Evolutionary conservation across 2,113 vertebrate species (phyloP).

Genomic region (Shinisaurus crocodilurus): DNA sequence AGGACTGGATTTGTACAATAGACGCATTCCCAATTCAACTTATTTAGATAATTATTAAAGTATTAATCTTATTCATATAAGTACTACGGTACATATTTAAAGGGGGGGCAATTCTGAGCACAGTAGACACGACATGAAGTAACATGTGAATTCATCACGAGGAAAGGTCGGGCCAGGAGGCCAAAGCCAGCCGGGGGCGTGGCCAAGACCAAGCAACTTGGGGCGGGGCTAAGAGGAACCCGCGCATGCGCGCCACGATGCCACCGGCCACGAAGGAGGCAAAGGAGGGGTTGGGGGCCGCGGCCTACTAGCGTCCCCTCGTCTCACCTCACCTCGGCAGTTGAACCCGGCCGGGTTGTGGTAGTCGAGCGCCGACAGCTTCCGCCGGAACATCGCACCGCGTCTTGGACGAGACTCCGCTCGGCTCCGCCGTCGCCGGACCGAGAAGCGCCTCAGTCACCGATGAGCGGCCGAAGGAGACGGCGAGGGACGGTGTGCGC

Average conservation of each 20-base stretch:
- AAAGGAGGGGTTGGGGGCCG: background rate
- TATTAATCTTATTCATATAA: too few relatives aligned
- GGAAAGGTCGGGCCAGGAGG: background rate
- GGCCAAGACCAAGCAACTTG: background rate
- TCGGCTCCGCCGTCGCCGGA: background rate
- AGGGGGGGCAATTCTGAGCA: too few relatives aligned
- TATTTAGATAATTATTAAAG: too few relatives aligned
- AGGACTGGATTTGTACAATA: too few relatives aligned
- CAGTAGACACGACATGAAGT: background rate
- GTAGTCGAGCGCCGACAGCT: slow-evolving; percentile 36
- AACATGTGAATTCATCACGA: background rate
- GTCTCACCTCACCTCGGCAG: slow-evolving; percentile 18
- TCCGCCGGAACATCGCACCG: slow-evolving; percentile 32
- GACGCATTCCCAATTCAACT: too few relatives aligned
- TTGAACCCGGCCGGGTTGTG: slow-evolving; percentile 22
- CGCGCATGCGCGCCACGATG: background rate
- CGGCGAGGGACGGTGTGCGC: background rate
- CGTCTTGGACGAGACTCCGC: background rate
- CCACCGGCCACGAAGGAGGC: background rate
- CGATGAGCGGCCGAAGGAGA: background rate
- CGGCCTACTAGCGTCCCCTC: background rate
- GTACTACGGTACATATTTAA: too few relatives aligned
- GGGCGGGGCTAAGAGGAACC: background rate
- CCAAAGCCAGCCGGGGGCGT: background rate
- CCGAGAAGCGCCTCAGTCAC: background rate